A percentile compares a stretch with the other conserved stretches of the same genome.
Evolutionary conservation across 2,888 invertebrate genomes (phyloP).

Genomic region (Aporophyla nigra): DNA sequence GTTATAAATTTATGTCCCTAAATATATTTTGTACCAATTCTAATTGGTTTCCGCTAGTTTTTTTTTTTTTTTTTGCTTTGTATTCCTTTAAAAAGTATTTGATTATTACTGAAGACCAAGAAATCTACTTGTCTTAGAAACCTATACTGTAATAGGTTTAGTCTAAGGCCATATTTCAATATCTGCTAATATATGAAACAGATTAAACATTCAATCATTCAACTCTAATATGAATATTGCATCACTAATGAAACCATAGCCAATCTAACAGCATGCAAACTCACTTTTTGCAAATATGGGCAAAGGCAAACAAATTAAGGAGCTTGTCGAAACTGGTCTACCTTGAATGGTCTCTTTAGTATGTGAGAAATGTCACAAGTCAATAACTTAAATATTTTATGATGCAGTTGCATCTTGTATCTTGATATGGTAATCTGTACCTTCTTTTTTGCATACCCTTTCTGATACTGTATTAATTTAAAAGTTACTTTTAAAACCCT

Average conservation of each 20-base stretch:
- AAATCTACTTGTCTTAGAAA: background rate
- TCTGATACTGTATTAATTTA: background rate
- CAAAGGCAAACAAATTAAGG: constrained; percentile 19
- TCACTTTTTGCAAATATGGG: constrained; percentile 6
- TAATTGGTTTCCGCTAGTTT: background rate
- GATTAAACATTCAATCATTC: background rate
- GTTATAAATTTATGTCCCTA: background rate
- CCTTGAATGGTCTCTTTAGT: constrained; percentile 49
- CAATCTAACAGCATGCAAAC: constrained; percentile 11
- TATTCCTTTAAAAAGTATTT: background rate
- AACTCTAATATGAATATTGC: constrained; percentile 5
- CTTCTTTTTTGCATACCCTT: constrained; percentile 10
- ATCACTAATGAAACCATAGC: constrained; percentile 27
- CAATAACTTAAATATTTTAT: constrained; percentile 31
- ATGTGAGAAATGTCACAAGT: constrained; percentile 49
- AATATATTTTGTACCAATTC: background rate
- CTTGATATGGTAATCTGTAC: background rate
- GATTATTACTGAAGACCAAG: background rate
- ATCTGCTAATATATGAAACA: background rate
- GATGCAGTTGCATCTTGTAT: constrained; percentile 21
- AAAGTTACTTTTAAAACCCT: background rate
- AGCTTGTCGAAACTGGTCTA: constrained; percentile 23
- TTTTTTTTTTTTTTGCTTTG: too few species aligned
- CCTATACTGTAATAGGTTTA: background rate
- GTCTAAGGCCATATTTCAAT: background rate